Evolutionary conservation across 2,797 vertebrate species (phyloP).

Genomic region (Spheniscus humboldti): DNA sequence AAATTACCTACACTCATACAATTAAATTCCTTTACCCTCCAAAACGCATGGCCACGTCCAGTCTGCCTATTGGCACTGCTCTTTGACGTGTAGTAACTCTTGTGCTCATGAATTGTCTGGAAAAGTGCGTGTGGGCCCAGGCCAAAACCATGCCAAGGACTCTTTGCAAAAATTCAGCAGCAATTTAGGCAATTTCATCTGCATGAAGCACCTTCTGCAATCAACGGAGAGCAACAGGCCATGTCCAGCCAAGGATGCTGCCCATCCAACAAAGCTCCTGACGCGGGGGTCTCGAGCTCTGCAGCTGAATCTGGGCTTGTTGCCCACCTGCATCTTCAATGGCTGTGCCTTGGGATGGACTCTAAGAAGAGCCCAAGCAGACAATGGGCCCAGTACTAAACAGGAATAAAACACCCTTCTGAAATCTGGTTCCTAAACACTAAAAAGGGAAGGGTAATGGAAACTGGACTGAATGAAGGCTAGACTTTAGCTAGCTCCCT

Average conservation of each 20-base stretch:
- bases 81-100: not conserved
- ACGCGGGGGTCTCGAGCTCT: rapidly evolving
- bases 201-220: not conserved
- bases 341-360: not conserved
- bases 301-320: not conserved
- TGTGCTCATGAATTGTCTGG: not conserved
- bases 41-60: not conserved
- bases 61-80: not conserved
- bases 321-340: not conserved
- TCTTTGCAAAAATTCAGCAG: not conserved
- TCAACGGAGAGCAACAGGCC: not conserved
- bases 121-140: not conserved
- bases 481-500: not conserved
- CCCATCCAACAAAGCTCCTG: not conserved
- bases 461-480: not conserved
- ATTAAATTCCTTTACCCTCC: not conserved
- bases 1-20: not conserved
- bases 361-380: not conserved
- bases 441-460: not conserved
- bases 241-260: not conserved
- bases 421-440: not conserved
- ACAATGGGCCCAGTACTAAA: not conserved
- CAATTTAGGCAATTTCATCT: not conserved
- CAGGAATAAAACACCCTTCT: not conserved
- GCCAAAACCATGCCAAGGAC: not conserved